phyloP scores from a whole-genome alignment of 2,113 vertebrate genomes.

The Dicaeum eximium region DNA sequence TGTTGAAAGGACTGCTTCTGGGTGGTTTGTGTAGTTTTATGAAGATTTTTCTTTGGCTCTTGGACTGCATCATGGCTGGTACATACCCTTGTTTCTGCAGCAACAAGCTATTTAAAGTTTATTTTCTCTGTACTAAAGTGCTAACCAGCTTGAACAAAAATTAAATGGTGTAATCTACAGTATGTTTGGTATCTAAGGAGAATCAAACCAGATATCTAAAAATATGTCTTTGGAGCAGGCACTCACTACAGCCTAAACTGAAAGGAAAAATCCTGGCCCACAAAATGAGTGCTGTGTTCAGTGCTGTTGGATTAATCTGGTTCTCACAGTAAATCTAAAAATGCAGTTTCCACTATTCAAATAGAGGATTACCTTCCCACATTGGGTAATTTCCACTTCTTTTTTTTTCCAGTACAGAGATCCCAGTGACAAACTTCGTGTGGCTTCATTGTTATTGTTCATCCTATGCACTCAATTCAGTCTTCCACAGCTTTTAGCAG shows the following conservation, averaged over 20 bases:
- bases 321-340: neutral
- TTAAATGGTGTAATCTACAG: neutral
- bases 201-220: neutral
- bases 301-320: neutral
- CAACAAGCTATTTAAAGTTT: neutral
- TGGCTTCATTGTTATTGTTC: neutral
- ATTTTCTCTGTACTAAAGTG: neutral
- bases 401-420: neutral
- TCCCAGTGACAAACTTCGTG: neutral
- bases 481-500: slow-evolving; percentile 3
- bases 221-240: neutral
- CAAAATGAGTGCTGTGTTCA: neutral
- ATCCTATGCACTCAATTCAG: neutral
- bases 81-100: neutral
- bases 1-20: neutral
- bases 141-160: neutral
- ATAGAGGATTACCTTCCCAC: neutral
- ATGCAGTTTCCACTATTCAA: neutral
- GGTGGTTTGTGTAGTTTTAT: neutral
- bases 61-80: neutral
- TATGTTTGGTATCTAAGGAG: neutral
- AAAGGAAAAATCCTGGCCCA: neutral
- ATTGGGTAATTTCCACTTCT: neutral
- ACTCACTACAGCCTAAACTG: neutral
- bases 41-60: neutral